Conservation (phyloP, 2,113 vertebrate genomes). For the Panthera tigris region DNA sequence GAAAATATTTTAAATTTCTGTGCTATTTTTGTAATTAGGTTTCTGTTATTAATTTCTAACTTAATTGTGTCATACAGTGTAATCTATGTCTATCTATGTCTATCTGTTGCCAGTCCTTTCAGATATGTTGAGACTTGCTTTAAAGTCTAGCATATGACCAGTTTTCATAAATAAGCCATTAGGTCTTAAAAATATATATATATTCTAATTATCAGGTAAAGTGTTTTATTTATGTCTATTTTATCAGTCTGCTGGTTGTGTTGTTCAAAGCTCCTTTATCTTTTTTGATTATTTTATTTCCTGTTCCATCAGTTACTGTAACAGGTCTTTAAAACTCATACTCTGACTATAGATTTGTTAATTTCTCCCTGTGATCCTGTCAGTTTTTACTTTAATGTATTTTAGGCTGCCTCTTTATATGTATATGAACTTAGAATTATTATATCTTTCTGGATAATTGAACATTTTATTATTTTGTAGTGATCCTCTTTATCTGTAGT, state of each 20-base stretch:
- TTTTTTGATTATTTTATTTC: not conserved
- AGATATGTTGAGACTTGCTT: not conserved
- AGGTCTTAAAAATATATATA: not conserved
- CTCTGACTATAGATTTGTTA: not conserved
- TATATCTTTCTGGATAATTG: not conserved
- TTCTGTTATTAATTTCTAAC: not conserved
- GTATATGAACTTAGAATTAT: not conserved
- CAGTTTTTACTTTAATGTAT: not conserved
- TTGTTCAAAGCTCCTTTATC: not conserved
- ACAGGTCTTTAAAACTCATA: not conserved
- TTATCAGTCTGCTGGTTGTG: not conserved
- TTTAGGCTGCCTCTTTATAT: not conserved
- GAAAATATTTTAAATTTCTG: not conserved
- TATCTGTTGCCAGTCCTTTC: not conserved
- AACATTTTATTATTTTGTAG: not conserved
- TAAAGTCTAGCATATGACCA: not conserved
- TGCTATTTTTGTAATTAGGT: not conserved
- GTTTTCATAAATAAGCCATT: not conserved
- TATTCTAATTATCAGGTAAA: not conserved
- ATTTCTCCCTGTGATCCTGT: not conserved
- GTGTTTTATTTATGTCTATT: not conserved
- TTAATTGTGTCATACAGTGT: not conserved
- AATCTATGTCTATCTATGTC: not conserved
- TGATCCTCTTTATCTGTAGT: not conserved
- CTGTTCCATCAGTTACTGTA: not conserved